Evolutionary conservation across 2,113 vertebrate species (phyloP).

Genomic region (Ovibos moschatus): DNA sequence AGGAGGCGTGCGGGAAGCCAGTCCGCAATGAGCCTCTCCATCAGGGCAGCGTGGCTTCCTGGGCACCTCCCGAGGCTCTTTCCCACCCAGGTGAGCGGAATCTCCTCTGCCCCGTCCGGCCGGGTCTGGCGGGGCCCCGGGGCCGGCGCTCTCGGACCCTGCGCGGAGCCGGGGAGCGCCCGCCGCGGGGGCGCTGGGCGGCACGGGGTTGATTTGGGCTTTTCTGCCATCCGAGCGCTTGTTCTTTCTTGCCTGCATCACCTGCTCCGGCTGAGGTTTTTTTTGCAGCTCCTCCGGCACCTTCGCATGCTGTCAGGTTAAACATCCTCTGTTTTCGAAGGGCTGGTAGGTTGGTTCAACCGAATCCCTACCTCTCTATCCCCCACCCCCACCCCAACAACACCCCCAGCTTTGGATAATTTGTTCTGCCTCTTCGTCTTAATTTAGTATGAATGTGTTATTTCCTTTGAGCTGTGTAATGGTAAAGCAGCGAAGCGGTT

Average conservation of each 20-base stretch:
- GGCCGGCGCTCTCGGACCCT: not conserved
- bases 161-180: not conserved
- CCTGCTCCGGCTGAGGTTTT: not conserved
- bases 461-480: slow-evolving; percentile 50
- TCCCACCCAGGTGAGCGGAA: slow-evolving; percentile 34
- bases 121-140: not conserved
- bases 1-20: not conserved
- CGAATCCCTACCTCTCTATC: not conserved
- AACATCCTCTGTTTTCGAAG: not conserved
- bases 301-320: slow-evolving; percentile 26
- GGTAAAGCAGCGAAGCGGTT: slow-evolving; percentile 8
- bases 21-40: not conserved
- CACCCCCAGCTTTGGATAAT: slow-evolving; percentile 17
- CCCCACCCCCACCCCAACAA: not conserved
- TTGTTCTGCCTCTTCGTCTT: slow-evolving; percentile 35
- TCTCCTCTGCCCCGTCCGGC: not conserved
- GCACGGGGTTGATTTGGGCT: not conserved
- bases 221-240: not conserved
- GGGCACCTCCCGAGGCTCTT: not conserved
- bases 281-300: not conserved
- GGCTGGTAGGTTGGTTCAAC: slow-evolving; percentile 21
- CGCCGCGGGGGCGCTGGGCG: not conserved
- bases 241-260: not conserved
- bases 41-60: not conserved
- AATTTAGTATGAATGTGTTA: slow-evolving; percentile 56